A percentile compares a stretch with the other conserved stretches of the same genome.
Evolutionary conservation across 1,140 invertebrate species (phyloP).

Genomic region (Nasonia longicornis): DNA sequence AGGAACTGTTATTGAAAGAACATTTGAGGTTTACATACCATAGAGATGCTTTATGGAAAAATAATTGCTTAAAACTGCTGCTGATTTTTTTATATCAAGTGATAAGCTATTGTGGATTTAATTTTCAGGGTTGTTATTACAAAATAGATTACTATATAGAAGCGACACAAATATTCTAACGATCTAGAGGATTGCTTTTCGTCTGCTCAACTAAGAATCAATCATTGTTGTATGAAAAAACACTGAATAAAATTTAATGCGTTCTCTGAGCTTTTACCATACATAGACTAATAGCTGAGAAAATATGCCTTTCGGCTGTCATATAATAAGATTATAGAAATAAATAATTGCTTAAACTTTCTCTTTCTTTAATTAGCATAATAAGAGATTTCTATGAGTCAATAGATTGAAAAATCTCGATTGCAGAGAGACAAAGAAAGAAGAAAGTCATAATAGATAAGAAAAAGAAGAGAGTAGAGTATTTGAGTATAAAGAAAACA

Average conservation of each 20-base stretch:
- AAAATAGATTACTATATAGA: no score
- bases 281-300: not conserved
- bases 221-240: not conserved
- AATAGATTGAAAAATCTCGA: not conserved
- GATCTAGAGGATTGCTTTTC: not conserved
- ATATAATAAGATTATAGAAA: not conserved
- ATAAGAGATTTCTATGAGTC: constrained; percentile 1
- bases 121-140: not conserved
- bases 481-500: constrained; percentile 47
- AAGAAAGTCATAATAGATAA: constrained; percentile 31
- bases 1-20: not conserved
- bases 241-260: not conserved
- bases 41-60: not conserved
- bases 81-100: not conserved
- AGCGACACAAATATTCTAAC: no score
- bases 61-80: not conserved
- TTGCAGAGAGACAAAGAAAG: constrained; percentile 32
- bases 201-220: not conserved
- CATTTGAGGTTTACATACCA: not conserved
- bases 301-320: not conserved
- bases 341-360: not conserved
- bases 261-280: not conserved
- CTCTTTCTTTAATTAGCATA: not conserved
- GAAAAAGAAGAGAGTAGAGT: constrained; percentile 40
- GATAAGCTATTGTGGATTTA: not conserved